Evolutionary conservation across 2,113 vertebrate species (phyloP).

Genomic region (Elanoides forficatus): DNA sequence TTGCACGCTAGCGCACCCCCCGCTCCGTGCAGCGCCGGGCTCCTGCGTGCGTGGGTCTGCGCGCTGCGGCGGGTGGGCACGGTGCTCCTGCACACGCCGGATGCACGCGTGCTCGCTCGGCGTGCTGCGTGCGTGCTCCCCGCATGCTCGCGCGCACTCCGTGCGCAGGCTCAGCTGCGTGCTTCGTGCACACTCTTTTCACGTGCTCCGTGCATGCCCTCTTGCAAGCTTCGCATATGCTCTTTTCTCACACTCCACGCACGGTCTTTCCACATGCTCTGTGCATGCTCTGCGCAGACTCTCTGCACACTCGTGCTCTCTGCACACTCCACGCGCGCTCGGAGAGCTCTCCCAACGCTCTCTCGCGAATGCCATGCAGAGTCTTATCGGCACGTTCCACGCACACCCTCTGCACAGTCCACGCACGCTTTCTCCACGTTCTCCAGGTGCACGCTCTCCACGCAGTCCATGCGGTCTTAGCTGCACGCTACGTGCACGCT

Average conservation of each 20-base stretch:
- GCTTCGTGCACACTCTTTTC: background rate
- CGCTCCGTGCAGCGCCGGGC: rapidly evolving
- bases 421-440: background rate
- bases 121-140: rapidly evolving
- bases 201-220: rapidly evolving
- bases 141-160: rapidly evolving
- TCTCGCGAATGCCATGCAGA: rapidly evolving
- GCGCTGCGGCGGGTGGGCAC: rapidly evolving
- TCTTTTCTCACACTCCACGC: background rate
- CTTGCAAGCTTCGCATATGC: background rate
- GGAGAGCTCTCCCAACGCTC: background rate
- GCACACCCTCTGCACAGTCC: background rate
- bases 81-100: rapidly evolving
- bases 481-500: background rate
- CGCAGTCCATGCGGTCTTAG: background rate
- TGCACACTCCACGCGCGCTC: rapidly evolving
- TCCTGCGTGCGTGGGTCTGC: rapidly evolving
- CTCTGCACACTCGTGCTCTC: background rate
- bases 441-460: background rate
- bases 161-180: rapidly evolving
- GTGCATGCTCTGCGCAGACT: rapidly evolving
- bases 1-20: background rate
- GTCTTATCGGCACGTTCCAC: rapidly evolving
- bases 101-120: rapidly evolving
- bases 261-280: rapidly evolving